These are phyloP conservation scores for Anguilla megastoma DNA, from an alignment of 2,797 vertebrate genomes.

Conservation along the genomic window DNA sequence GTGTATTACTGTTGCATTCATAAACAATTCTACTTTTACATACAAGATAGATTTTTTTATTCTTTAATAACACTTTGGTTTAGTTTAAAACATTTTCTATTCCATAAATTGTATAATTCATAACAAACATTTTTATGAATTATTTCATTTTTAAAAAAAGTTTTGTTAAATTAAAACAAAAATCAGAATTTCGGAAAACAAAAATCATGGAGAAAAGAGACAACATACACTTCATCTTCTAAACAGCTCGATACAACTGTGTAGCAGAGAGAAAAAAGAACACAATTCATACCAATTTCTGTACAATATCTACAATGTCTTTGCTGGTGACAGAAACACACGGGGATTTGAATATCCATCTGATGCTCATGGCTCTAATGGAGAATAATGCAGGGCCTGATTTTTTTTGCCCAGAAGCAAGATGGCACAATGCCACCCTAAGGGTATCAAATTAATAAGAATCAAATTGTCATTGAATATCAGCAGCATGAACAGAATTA, in stretches of 20 bases:
- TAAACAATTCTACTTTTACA: constrained; percentile 65
- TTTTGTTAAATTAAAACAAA: constrained; percentile 75
- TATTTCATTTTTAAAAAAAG: constrained; percentile 71
- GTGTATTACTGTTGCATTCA: constrained; percentile 59
- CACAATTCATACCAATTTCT: constrained; percentile 60
- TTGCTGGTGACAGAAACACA: constrained; percentile 59
- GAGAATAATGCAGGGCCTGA: constrained; percentile 33
- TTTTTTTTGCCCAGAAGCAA: constrained; percentile 19
- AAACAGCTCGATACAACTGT: constrained; percentile 54
- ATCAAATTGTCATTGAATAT: constrained; percentile 32
- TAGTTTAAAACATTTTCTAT: constrained; percentile 72
- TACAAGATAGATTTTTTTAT: constrained; percentile 60
- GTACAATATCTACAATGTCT: constrained; percentile 74
- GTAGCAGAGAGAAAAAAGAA: constrained; percentile 43
- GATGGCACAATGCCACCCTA: background rate
- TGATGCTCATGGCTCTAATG: constrained; percentile 45
- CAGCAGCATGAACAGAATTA: constrained; percentile 42
- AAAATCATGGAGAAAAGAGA: constrained; percentile 48
- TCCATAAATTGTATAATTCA: constrained; percentile 63
- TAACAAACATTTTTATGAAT: constrained; percentile 69
- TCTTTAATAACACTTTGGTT: constrained; percentile 76
- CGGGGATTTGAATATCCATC: constrained; percentile 47
- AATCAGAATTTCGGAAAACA: constrained; percentile 42
- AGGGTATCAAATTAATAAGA: constrained; percentile 5
- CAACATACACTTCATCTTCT: constrained; percentile 43